Base-by-base conservation (phyloP, 2,113 vertebrate species). In the Rousettus leschenaultii region DNA sequence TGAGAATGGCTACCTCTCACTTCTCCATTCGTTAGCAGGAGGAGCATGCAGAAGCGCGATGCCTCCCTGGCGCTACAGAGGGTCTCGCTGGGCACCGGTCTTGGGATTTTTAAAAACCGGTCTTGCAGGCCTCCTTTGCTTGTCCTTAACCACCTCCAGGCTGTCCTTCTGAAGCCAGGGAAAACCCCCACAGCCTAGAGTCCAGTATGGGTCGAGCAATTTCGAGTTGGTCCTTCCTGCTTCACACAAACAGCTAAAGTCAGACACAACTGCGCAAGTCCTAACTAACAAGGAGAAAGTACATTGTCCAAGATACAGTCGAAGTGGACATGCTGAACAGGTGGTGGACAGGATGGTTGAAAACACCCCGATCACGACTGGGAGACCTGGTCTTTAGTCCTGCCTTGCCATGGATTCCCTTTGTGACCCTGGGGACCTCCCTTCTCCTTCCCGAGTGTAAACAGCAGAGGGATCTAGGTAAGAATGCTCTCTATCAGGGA, bases 1-100 rank as follows among this genome's bases (percentile, higher is more conserved):
- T 30, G 3, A 13, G 40, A 7, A 1, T 1, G 38, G 35, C 74
- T 35, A 0, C 38, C 0, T 1, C 6, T 45, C 26, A 30, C 6
- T 68, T 91, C 77, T 88, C 33, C 38, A 2, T 43, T 22, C 59
- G 11, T 7, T n/a, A 26, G 48, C 0, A 11, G 45, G 53, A 68
- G 59, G 55, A 30, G 15, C 0, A 6, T 19, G 28, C 1, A 19
- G 33, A 63, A 18, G 9, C 4, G 51, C 24, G 40, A 0, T 0
- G 48, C 91, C 4, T 66, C 8, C 21, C 18, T 1, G 9, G 14
- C 28, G n/a, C 51, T 55, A 13, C 48, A 21, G 26, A 51, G 38
- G n/a, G 24, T 43, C 26, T 48, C 15, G 10, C 38, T 5, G 4
- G 38, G 35, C 38, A 11, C 38, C 5, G 0, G 22, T 15, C 40